A percentile compares a stretch with the other conserved stretches of the same genome.
These are phyloP conservation scores for Clarias laeviceps DNA, from an alignment of 2,797 vertebrate genomes.

Conservation along the genomic window DNA sequence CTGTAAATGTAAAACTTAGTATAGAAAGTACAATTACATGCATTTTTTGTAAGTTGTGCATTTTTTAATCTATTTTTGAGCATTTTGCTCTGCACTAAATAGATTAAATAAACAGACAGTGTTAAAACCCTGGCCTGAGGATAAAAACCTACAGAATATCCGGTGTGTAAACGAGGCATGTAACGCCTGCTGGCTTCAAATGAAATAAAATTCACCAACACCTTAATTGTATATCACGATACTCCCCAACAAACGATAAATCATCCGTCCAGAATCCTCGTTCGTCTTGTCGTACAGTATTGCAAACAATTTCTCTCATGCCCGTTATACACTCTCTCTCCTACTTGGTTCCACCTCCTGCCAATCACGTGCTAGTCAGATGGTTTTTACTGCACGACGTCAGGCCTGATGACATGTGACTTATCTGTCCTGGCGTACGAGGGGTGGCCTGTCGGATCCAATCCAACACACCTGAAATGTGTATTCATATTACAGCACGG, in stretches of 20 bases:
- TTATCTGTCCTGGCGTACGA: not conserved
- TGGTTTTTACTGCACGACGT: not conserved
- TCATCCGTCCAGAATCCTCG: not conserved
- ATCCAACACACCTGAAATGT: constrained; percentile 2
- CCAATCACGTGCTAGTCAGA: not conserved
- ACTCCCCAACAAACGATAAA: not conserved
- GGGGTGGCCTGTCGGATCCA: not conserved
- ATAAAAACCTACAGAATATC: no score
- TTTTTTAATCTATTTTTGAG: no score
- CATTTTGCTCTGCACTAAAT: no score
- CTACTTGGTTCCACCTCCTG: not conserved
- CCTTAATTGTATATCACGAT: not conserved
- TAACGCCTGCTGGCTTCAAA: no score
- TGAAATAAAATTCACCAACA: no score
- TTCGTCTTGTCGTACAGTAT: not conserved
- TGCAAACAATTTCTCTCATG: not conserved
- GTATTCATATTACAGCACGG: not conserved
- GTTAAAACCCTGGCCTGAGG: no score
- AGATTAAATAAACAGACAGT: no score
- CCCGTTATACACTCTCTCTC: not conserved
- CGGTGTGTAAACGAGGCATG: no score
- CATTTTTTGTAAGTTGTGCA: no score
- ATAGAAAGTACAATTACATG: no score
- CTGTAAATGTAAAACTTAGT: no score
- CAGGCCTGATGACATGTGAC: not conserved